phyloP scores from a whole-genome alignment of 1,140 invertebrate genomes.

The Teleopsis dalmanni region DNA sequence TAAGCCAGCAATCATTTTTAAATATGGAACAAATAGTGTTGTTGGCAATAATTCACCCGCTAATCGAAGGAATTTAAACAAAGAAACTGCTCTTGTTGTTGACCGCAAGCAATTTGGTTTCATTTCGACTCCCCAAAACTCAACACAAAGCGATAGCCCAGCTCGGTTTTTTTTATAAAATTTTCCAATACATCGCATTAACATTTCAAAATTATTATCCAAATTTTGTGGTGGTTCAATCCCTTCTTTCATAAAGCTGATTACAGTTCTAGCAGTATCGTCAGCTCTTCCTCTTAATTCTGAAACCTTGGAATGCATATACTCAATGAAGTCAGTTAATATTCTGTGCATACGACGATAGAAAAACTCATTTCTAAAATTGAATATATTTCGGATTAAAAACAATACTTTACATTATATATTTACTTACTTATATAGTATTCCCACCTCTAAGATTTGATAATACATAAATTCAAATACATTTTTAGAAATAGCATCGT shows the following conservation, averaged over 20 bases:
- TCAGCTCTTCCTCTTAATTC: constrained; percentile 77
- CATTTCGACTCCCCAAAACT: constrained; percentile 73
- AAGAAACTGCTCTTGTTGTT: constrained; percentile 59
- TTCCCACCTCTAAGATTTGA: constrained; percentile 61
- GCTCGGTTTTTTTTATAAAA: constrained; percentile 71
- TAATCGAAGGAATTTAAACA: constrained; percentile 85
- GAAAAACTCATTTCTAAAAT: constrained; percentile 55
- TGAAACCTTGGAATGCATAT: constrained; percentile 78
- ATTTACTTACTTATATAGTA: constrained; percentile 59
- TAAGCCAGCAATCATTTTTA: constrained; percentile 78
- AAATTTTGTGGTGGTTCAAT: constrained; percentile 67
- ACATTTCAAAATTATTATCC: constrained; percentile 74
- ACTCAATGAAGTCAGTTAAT: constrained; percentile 85
- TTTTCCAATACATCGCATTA: constrained; percentile 69
- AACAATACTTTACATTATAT: neutral
- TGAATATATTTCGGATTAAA: neutral
- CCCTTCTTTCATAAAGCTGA: constrained; percentile 74
- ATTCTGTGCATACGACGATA: constrained; percentile 74
- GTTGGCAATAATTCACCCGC: constrained; percentile 81
- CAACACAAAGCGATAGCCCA: constrained; percentile 61
- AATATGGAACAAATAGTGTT: constrained; percentile 76
- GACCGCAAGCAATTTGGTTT: constrained; percentile 18
- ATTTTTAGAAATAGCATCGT: constrained; percentile 68
- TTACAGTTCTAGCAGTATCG: constrained; percentile 75
- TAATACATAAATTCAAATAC: constrained; percentile 72